Evolutionary conservation across 2,113 vertebrate genomes (phyloP).

Genomic region (Trematocara nigrifrons): DNA sequence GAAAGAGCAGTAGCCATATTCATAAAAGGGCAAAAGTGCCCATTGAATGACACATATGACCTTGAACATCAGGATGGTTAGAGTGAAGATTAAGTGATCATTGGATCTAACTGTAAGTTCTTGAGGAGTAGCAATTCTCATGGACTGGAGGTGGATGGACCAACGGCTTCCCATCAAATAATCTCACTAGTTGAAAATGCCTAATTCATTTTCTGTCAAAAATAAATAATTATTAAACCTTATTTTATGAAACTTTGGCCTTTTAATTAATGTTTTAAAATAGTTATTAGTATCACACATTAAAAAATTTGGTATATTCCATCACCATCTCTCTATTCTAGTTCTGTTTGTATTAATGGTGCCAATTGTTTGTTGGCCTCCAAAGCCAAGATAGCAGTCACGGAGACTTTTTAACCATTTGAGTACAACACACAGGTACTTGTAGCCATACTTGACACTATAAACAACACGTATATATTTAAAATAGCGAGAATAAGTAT

Average conservation of each 20-base stretch:
- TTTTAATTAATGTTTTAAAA: neutral
- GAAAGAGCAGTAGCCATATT: neutral
- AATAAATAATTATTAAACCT: neutral
- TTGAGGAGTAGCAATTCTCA: neutral
- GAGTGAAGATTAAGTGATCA: neutral
- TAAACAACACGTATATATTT: neutral
- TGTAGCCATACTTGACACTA: neutral
- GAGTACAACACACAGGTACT: neutral
- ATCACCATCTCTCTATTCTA: neutral
- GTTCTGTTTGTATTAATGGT: neutral
- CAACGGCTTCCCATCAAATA: neutral
- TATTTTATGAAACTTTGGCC: neutral
- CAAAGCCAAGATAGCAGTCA: neutral
- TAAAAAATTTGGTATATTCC: neutral
- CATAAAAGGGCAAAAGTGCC: neutral
- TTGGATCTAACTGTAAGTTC: neutral
- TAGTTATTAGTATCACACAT: neutral
- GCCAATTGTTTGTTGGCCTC: neutral
- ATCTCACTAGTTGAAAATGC: neutral
- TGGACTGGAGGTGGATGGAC: neutral
- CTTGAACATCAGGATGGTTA: neutral
- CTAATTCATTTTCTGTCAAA: neutral
- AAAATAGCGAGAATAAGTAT: neutral
- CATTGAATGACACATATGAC: neutral
- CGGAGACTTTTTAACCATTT: neutral